A percentile compares a stretch with the other conserved stretches of the same genome.
Conservation (phyloP, 2,797 vertebrate genomes). For the Clarias pachynema region DNA sequence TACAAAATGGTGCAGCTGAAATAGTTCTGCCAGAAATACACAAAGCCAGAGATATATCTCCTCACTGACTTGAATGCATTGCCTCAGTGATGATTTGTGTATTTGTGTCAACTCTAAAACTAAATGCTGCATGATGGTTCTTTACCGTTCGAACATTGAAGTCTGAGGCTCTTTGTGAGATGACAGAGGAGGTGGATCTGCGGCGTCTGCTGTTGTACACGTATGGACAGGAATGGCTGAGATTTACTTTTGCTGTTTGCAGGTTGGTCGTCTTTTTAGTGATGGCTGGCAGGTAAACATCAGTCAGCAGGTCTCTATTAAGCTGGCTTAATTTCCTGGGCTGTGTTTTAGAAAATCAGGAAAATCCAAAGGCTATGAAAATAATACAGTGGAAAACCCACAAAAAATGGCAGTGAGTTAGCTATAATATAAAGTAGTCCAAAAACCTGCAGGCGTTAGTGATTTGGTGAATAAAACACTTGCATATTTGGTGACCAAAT, state of each 20-base stretch:
- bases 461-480: neutral
- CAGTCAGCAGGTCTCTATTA: constrained; percentile 40
- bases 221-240: constrained; percentile 75
- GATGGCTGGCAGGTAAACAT: constrained; percentile 72
- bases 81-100: constrained; percentile 20
- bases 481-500: neutral
- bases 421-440: neutral
- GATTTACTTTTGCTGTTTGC: constrained; percentile 59
- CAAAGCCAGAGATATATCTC: neutral
- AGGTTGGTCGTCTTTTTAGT: constrained; percentile 65
- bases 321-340: constrained; percentile 28
- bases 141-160: constrained; percentile 64
- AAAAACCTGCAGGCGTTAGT: neutral
- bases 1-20: neutral
- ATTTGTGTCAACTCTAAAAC: neutral
- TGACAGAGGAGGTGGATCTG: constrained; percentile 70
- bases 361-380: neutral
- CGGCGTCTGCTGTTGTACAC: constrained; percentile 68
- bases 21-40: neutral
- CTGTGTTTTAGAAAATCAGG: constrained; percentile 44
- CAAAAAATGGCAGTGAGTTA: neutral
- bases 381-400: neutral
- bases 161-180: constrained; percentile 63
- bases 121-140: neutral
- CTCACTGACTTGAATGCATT: neutral